Evolutionary conservation across 1,140 invertebrate genomes (phyloP), one percentile per base, ranked within the genome.

Genomic region (Globodera rostochiensis): DNA sequence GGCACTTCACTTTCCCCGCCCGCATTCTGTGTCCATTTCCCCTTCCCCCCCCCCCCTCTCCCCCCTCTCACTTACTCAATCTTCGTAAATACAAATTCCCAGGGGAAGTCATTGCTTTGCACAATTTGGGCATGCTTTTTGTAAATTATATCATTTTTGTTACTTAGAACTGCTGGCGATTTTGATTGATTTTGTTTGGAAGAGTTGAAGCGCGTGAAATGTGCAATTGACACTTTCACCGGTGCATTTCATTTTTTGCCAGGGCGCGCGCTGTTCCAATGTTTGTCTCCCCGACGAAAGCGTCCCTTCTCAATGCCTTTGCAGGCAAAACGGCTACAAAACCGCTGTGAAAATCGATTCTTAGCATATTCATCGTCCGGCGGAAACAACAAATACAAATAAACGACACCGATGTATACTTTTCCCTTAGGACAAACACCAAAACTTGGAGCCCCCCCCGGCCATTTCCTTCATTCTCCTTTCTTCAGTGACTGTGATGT

Each of bases 321-420:
- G 2, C 57, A 19, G 57, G 13, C 57, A 64, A 64, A 64, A 64
- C 57, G 11, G 13, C 11, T 64, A 53, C 7, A 9, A 53, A 11
- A 64, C 2, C 13, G 6, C 19, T 64, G 57, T 64, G 4, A 64
- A 64, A 64, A 64, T 64, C 57, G 57, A 64, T 15, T 64, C 57
- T 64, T 6, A 6, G 0, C 19, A 15, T 19, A 64, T 64, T 19
- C 57, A 64, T 64, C 57, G 5, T 13, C 57, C 57, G 57, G 15
- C 57, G 57, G 57, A 64, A 64, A 64, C 57, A 64, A 64, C 57
- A 64, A 13, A 64, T 64, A 64, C 57, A 64, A 13, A 64, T 64
- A 64, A 19, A 64, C 19, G 57, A 64, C 57, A 64, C 57, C 57
- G 57, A 64, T 64, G 19, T 19, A 64, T 64, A 19, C 57, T 64